Evolutionary conservation across 2,888 invertebrate species (phyloP), one percentile per base, ranked within the genome.

Genomic region (Crocallis elinguaria): DNA sequence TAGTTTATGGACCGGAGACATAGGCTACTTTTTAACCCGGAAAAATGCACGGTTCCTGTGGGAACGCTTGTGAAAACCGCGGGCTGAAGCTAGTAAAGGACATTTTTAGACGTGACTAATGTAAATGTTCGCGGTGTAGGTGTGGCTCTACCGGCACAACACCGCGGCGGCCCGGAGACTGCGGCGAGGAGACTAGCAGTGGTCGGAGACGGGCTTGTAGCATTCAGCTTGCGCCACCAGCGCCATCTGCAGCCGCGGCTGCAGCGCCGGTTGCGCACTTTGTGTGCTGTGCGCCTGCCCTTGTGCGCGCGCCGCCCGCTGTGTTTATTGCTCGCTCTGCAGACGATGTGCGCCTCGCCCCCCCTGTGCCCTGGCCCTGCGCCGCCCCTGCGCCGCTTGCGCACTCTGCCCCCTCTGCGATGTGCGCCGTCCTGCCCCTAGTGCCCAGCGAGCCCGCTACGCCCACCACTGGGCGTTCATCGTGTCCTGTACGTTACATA

Each of bases 131-230:
- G 38, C 54, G 30, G 27, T n/a, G n/a, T 33, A 92, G 92, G 92
- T 92, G 60, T 92, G 92, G 91, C 46, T 88, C 64, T 92, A 88
- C 75, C 87, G 91, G 0, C 83, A 84, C 63, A 88, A 88, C 66
- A 90, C 92, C 30, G 90, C 91, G 60, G 91, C 88, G 58, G 89
- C 92, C 66, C 75, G 93, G 59, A 89, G 92, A 57, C 57, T 88
- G 60, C 92, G 93, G 65, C 93, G 93, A 72, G 94, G 94, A 74
- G 94, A 94, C 91, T 94, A 94, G 93, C 94, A 93, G 91, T 93
- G 92, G 91, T 80, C 83, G 3, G 88, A 88, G 77, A 88, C 88
- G 57, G 87, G 87, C 81, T 92, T 89, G 89, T 92, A 92, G 91
- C 90, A 82, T 72, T 68, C 78, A 70, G 70, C 69, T 53, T 59